phyloP scores from a whole-genome alignment of 2,797 vertebrate genomes.

The Notolepis coatsorum region DNA sequence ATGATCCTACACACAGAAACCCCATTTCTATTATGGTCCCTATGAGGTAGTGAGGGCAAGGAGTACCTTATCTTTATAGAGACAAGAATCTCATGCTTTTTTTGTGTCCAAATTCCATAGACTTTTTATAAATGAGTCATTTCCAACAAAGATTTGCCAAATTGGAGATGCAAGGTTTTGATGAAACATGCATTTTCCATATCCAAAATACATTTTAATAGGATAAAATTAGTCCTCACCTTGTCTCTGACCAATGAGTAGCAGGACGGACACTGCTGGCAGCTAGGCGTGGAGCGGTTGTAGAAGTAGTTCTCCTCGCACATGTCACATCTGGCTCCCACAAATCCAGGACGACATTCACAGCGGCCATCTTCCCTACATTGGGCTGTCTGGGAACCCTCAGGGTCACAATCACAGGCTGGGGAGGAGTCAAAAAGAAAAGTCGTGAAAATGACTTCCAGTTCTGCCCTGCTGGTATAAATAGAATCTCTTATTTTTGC shows the following conservation, averaged over 20 bases:
- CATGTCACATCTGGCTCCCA: constrained; percentile 93
- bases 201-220: too few species aligned
- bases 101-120: too few species aligned
- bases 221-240: constrained; percentile 83
- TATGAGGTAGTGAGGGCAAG: too few species aligned
- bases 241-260: constrained; percentile 95
- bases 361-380: constrained; percentile 90
- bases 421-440: constrained; percentile 21
- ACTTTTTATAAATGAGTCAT: too few species aligned
- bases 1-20: neutral
- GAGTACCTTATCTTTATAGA: too few species aligned
- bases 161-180: too few species aligned
- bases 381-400: constrained; percentile 89
- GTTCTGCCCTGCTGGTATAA: too few species aligned
- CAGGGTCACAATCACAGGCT: constrained; percentile 96
- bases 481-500: too few species aligned
- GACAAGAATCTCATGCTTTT: too few species aligned
- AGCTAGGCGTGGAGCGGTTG: constrained; percentile 92
- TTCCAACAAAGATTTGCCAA: too few species aligned
- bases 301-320: constrained; percentile 99
- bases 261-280: constrained; percentile 96
- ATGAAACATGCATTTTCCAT: too few species aligned
- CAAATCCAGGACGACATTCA: constrained; percentile 91
- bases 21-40: neutral
- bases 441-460: too few species aligned